Conservation (phyloP, 2,888 invertebrate genomes). For the Agrochola lota region DNA sequence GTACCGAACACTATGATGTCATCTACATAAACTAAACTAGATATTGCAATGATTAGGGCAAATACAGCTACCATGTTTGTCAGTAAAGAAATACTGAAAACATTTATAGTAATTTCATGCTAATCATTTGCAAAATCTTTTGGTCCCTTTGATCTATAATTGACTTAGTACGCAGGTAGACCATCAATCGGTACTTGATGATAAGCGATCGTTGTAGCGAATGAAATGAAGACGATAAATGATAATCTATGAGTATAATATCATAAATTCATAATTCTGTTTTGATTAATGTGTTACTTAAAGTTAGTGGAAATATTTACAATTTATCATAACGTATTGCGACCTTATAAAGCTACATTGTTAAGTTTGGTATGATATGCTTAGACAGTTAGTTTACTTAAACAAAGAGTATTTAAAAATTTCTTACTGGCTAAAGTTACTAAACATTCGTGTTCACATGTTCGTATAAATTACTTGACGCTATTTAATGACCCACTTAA, state of each 20-base stretch:
- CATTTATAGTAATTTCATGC: background rate
- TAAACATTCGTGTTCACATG: conserved; percentile 41
- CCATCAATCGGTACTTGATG: conserved; percentile 10
- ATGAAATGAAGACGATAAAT: background rate
- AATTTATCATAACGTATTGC: conserved; percentile 56
- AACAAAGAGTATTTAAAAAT: conserved; percentile 65
- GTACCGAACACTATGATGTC: conserved; percentile 5
- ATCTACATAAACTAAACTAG: background rate
- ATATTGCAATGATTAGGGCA: conserved; percentile 5
- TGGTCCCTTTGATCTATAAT: background rate
- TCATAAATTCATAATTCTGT: conserved; percentile 4
- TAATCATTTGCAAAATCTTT: background rate
- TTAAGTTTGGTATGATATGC: conserved; percentile 78
- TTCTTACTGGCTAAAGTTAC: conserved; percentile 39
- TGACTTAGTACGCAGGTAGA: too few species aligned
- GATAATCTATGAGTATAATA: background rate
- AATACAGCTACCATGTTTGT: background rate
- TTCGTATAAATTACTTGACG: conserved; percentile 54
- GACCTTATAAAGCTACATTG: conserved; percentile 68
- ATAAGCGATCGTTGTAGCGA: conserved; percentile 14
- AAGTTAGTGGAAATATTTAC: conserved; percentile 60
- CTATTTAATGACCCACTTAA: conserved; percentile 38
- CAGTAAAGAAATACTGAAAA: background rate
- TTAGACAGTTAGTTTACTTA: conserved; percentile 61
- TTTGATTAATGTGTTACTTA: conserved; percentile 38